A percentile compares a stretch with the other conserved stretches of the same genome.
phyloP scores from a whole-genome alignment of 1,140 invertebrate genomes.

The Belonocnema kinseyi region DNA sequence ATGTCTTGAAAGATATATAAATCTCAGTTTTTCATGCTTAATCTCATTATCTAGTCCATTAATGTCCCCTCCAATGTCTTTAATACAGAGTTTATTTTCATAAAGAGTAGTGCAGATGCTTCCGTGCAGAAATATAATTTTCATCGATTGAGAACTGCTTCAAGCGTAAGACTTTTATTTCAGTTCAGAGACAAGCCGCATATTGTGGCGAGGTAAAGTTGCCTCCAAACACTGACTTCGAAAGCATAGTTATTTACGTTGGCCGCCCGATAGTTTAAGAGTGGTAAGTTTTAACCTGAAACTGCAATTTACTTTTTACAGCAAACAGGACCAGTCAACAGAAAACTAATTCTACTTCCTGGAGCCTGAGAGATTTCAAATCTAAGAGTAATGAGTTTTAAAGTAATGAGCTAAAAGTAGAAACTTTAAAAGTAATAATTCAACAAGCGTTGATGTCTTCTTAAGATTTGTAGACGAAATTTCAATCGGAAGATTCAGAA shows the following conservation, averaged over 20 bases:
- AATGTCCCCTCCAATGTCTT: slow-evolving; percentile 1
- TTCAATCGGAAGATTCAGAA: slow-evolving; percentile 1
- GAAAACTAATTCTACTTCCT: slow-evolving; percentile 22
- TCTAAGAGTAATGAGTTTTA: slow-evolving; percentile 22
- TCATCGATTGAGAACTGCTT: slow-evolving; percentile 9
- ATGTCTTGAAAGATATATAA: neutral
- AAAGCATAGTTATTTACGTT: slow-evolving; percentile 13
- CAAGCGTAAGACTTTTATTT: slow-evolving; percentile 20
- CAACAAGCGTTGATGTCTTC: slow-evolving; percentile 2
- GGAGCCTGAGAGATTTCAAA: slow-evolving; percentile 1
- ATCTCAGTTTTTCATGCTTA: neutral
- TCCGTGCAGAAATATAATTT: slow-evolving; percentile 23
- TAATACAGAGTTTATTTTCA: neutral
- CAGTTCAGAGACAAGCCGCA: slow-evolving; percentile 16
- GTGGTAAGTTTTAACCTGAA: slow-evolving; percentile 23
- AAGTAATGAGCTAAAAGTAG: slow-evolving; percentile 22
- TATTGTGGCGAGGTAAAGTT: slow-evolving; percentile 24
- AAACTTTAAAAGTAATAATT: slow-evolving; percentile 24
- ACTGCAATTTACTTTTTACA: slow-evolving; percentile 24
- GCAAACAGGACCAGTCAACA: slow-evolving; percentile 19
- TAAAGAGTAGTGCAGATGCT: neutral
- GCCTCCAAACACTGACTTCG: neutral
- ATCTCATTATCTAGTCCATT: slow-evolving; percentile 28
- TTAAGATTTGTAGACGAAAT: slow-evolving; percentile 12
- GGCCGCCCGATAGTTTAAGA: slow-evolving; percentile 19